These are phyloP conservation scores for Clarias fuscus DNA, from an alignment of 2,797 vertebrate genomes.

Conservation along the genomic window DNA sequence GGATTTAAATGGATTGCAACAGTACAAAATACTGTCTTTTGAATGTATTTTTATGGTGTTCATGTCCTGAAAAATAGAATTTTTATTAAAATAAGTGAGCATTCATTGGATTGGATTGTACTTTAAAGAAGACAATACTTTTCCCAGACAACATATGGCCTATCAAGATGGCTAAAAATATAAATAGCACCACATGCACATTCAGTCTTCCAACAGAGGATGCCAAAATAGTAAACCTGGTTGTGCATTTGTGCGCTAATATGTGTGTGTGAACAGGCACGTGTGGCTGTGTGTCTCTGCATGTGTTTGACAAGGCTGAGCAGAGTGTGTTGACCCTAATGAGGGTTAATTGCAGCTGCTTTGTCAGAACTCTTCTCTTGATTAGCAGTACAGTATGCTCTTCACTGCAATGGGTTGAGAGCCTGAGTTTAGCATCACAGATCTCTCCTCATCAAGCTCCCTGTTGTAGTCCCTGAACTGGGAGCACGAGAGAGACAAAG, in stretches of 20 bases:
- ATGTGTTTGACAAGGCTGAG: slow-evolving; percentile 43
- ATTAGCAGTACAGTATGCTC: slow-evolving; percentile 45
- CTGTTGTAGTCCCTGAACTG: slow-evolving; percentile 19
- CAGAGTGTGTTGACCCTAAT: slow-evolving; percentile 51
- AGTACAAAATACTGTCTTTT: neutral
- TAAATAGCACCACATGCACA: slow-evolving; percentile 9
- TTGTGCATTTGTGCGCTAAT: neutral
- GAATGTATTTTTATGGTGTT: neutral
- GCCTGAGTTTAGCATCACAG: slow-evolving; percentile 22
- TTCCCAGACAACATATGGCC: slow-evolving; percentile 11
- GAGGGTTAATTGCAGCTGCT: slow-evolving; percentile 57
- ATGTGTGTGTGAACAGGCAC: slow-evolving; percentile 25
- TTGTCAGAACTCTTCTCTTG: slow-evolving; percentile 54
- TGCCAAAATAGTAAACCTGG: neutral
- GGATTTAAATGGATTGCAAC: neutral
- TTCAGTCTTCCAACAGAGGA: slow-evolving; percentile 21
- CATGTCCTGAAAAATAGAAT: too few species aligned
- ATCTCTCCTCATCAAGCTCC: slow-evolving; percentile 32
- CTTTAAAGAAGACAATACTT: slow-evolving; percentile 2
- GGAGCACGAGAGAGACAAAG: slow-evolving; percentile 45
- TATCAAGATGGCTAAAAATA: neutral
- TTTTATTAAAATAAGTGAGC: neutral
- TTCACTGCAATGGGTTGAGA: slow-evolving; percentile 37
- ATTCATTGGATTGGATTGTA: slow-evolving; percentile 1
- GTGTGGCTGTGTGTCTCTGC: slow-evolving; percentile 24